Base-by-base conservation (phyloP, 2,113 vertebrate species). In the Rhizomys pruinosus region DNA sequence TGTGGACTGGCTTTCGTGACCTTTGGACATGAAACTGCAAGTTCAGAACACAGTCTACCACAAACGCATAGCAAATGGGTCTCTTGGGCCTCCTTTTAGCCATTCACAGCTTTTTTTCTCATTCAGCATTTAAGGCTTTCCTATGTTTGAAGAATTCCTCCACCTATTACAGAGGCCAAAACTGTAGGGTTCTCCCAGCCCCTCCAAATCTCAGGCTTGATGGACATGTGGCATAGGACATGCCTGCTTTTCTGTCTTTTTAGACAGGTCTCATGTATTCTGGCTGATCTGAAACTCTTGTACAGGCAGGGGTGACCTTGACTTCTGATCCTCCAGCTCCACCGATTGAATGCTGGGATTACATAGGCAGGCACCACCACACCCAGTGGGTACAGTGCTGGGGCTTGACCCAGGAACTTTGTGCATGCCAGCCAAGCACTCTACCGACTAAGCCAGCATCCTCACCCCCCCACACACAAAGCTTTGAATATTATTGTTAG, bases 401-500 rank as follows among this genome's bases (percentile, higher is more conserved):
- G n/a, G 8, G 15, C 39, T 42, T 63, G 57, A 42, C 17, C 22
- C 55, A 20, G 9, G 55, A n/a, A 23, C n/a, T 39, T 63, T 39
- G 61, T 10, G 22, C 3, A 27, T 39, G 23, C 57, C 27, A 29
- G n/a, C n/a, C n/a, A 80, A 27, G 6, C n/a, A 39, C 57, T 80
- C 78, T 80, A 61, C 57, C 39, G n/a, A 37, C 55, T 16, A 3
- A 79, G 77, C 76, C 55, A 23, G n/a, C 52, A 57, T 16, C 34
- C n/a, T 59, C 23, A 57, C 22, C 12, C 11, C 34, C 22, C 39
- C 76, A n/a, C n/a, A n/a, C 77, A 90, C 15, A 22, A 23, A 64
- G 29, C 73, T 92, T 90, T 84, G 20, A 90, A 94, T 86, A 57
- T 76, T 85, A 71, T 78, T 69, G 39, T 79, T 59, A 80, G 78